A percentile compares a stretch with the other conserved stretches of the same genome.
Evolutionary conservation across 2,113 vertebrate species (phyloP).

Genomic region (Rhynchopsitta pachyrhyncha): DNA sequence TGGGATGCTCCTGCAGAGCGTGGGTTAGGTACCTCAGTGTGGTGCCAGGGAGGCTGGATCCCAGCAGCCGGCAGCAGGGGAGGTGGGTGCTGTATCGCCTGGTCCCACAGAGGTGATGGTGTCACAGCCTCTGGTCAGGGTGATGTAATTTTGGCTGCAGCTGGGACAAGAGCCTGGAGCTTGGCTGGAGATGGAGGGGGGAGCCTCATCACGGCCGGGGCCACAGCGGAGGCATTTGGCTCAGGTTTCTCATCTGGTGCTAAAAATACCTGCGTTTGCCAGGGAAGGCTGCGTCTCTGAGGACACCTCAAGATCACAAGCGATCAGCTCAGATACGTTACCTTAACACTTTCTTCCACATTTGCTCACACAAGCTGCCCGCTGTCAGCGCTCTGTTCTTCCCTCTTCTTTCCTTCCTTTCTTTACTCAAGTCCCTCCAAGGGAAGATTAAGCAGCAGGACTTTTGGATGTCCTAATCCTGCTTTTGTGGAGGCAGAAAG

Average conservation of each 20-base stretch:
- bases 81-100: not conserved
- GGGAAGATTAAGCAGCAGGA: not conserved
- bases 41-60: not conserved
- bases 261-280: not conserved
- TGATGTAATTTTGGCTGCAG: not conserved
- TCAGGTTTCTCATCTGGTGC: not conserved
- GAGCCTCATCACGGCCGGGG: not conserved
- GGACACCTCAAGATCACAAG: not conserved
- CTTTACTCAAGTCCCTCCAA: not conserved
- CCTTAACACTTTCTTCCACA: not conserved
- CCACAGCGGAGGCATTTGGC: accelerated
- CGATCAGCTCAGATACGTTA: not conserved
- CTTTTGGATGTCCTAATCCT: not conserved
- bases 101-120: not conserved
- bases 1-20: not conserved
- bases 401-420: not conserved
- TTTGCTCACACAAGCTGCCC: not conserved
- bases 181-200: not conserved
- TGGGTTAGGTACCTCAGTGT: not conserved
- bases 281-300: not conserved
- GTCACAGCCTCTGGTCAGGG: too few species aligned
- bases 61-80: not conserved
- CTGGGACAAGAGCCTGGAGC: too few species aligned
- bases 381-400: accelerated
- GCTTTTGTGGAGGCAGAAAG: not conserved